Conservation (phyloP, 1,140 invertebrate species). For the Dreissena polymorpha region DNA sequence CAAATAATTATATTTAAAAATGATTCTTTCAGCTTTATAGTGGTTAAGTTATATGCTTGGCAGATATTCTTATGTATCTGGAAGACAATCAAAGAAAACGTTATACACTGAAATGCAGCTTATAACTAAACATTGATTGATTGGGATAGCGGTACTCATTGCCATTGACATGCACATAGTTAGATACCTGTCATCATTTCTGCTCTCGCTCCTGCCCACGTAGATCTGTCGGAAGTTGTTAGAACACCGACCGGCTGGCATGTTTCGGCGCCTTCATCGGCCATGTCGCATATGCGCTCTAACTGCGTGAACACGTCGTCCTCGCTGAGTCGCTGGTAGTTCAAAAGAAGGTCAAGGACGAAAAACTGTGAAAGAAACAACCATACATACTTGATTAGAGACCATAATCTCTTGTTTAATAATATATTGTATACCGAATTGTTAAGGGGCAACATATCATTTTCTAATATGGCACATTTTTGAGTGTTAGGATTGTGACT, state of each 20-base stretch:
- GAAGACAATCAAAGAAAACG: no score
- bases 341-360: slow-evolving; percentile 85
- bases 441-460: no score
- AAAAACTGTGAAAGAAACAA: slow-evolving; percentile 84
- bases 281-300: slow-evolving; percentile 73
- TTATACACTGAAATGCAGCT: no score
- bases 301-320: slow-evolving; percentile 83
- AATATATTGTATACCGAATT: background rate
- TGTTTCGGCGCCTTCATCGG: slow-evolving; percentile 65
- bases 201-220: slow-evolving; percentile 90
- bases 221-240: slow-evolving; percentile 88
- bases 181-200: slow-evolving; percentile 85
- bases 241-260: slow-evolving; percentile 88
- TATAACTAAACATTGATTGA: no score
- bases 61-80: no score
- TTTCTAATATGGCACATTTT: no score
- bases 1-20: no score
- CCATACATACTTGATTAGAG: background rate
- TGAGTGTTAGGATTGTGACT: no score
- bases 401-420: background rate
- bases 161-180: background rate
- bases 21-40: no score
- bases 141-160: no score
- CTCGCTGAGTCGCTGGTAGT: slow-evolving; percentile 81
- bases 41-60: no score